Conservation (phyloP, 1,140 invertebrate genomes). For the Scaptomyza hsui region DNA sequence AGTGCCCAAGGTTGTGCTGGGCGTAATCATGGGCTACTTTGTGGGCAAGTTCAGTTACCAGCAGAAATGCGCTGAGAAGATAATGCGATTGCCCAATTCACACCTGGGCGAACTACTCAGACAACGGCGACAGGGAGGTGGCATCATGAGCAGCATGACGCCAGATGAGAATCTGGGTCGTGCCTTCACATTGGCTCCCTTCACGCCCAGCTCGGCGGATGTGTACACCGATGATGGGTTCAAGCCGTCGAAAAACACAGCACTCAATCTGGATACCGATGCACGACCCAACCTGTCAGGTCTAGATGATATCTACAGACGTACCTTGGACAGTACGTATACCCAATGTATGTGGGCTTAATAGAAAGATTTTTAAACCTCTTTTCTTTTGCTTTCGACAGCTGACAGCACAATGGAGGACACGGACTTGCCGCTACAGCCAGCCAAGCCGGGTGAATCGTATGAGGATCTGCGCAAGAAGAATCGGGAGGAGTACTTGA, state of each 20-base stretch:
- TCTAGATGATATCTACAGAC: conserved; percentile 85
- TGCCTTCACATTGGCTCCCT: conserved; percentile 84
- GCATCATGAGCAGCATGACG: conserved; percentile 58
- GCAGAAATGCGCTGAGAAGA: conserved; percentile 88
- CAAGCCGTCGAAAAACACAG: conserved; percentile 53
- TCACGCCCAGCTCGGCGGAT: conserved; percentile 78
- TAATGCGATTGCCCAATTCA: conserved; percentile 88
- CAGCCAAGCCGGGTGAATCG: conserved; percentile 81
- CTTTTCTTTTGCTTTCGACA: not conserved
- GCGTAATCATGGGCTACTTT: conserved; percentile 89
- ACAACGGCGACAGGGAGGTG: conserved; percentile 61
- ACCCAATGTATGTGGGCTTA: not conserved
- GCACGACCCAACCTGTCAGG: conserved; percentile 83
- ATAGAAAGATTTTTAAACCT: not conserved
- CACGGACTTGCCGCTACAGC: conserved; percentile 64
- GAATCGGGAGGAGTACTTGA: conserved; percentile 86
- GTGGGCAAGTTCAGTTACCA: conserved; percentile 91
- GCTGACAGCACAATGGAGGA: conserved; percentile 48
- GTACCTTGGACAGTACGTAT: conserved; percentile 84
- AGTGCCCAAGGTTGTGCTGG: conserved; percentile 87
- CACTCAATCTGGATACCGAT: conserved; percentile 84
- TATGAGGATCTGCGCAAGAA: conserved; percentile 87
- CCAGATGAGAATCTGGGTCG: conserved; percentile 84
- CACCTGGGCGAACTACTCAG: conserved; percentile 70
- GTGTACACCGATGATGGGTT: conserved; percentile 83